phyloP scores from a whole-genome alignment of 2,113 vertebrate species.

The Rhipidura dahli region DNA sequence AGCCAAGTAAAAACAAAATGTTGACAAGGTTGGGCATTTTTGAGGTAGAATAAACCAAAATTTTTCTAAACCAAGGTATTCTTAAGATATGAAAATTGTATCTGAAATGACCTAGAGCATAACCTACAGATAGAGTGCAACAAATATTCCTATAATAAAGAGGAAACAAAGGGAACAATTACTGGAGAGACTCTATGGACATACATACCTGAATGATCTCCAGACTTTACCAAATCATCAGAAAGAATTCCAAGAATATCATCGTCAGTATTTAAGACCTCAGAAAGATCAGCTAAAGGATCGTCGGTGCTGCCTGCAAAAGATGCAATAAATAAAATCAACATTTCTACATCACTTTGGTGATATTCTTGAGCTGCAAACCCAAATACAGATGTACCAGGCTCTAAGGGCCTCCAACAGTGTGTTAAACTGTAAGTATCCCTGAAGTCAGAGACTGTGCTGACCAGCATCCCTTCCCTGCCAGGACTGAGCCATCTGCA shows the following conservation, averaged over 20 bases:
- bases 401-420: neutral
- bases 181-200: neutral
- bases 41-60: neutral
- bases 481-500: neutral
- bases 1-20: conserved; percentile 26
- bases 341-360: neutral
- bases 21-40: neutral
- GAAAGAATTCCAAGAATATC: conserved; percentile 96
- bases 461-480: neutral
- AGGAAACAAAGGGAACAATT: neutral
- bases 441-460: neutral
- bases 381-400: neutral
- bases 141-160: neutral
- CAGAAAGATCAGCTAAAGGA: conserved; percentile 87
- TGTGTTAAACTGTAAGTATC: neutral
- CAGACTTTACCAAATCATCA: conserved; percentile 89
- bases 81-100: neutral
- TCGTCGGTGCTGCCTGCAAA: conserved; percentile 83
- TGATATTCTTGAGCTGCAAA: neutral
- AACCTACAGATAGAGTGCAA: neutral
- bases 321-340: neutral
- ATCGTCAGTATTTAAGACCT: conserved; percentile 91
- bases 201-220: conserved; percentile 85
- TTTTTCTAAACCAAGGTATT: neutral
- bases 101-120: neutral